Base-by-base conservation (phyloP, 1,140 invertebrate genomes). In the Argopecten irradians region DNA sequence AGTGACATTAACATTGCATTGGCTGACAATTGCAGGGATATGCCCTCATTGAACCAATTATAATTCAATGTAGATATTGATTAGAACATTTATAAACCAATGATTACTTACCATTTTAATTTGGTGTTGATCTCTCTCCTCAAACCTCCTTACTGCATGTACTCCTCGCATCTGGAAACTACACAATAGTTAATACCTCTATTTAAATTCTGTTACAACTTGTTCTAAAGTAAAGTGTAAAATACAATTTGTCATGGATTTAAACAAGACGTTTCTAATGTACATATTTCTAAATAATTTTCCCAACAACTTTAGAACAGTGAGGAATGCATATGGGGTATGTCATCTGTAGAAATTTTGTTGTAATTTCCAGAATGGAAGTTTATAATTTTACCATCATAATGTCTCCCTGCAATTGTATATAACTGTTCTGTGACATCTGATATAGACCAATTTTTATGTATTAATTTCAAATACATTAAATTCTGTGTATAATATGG, bases 141-240 rank as follows among this genome's bases (percentile, higher is more conserved):
- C 86, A 86, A 82, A 86, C 33, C 32, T 86, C 36, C 55, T 86
- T 36, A 86, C 28, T 36, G 16, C 35, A 19, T 82, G 33, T 35
- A 36, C 55, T 36, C 34, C 16, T 34, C 22, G 2, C 28, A 46
- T 5, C 36, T 86, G 22, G 34, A 86, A 86, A 36, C 86, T 86
- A 84, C 28, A 43, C 84, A 88, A 14, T 39, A 19, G 34, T n/a
- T 32, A 43, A 83, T 22, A 41, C n/a, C 33, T 9, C 46, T 32
- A 28, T 28, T 16, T 22, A 28, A 33, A 28, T 84, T 22, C 22
- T 16, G 34, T 33, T 2, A 28, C 2, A 28, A 19, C 16, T 22
- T 1, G 22, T 22, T 8, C 22, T 84, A 14, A 1, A 28, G 34
- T 28, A 34, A 22, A 84, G 34, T 22, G 33, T 34, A 22, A 84